Evolutionary conservation across 2,888 invertebrate species (phyloP), one percentile per base, ranked within the genome.

Genomic region (Macroteleia sp.): DNA sequence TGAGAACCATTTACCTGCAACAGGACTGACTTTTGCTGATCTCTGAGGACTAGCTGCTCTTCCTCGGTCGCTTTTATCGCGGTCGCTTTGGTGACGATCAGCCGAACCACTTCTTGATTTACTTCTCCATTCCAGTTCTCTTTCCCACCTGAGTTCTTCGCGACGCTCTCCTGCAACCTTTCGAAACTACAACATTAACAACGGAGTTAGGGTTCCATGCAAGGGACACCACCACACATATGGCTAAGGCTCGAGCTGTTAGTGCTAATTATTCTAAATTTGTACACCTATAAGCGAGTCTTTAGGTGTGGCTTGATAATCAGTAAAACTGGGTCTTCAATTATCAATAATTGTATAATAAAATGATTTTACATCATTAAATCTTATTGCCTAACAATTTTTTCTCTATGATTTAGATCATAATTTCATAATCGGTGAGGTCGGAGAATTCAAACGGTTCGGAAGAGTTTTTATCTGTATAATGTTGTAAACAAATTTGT

Each of bases 1-100:
- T n/a, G n/a, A n/a, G n/a, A n/a, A n/a, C n/a, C n/a, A 30, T 56
- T 76, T 42, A 79, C 79, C 75, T 66, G 44, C 67, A 61, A 71
- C 62, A 8, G 77, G 66, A 61, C 61, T 77, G 10, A 66, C 54
- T 57, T 87, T 86, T 6, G 76, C 61, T n/a, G 77, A 52, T 52
- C 90, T 87, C 62, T 88, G 90, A 44, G 91, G 90, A 79, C 90
- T 91, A 48, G 84, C 83, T 8, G 83, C 83, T 73, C 90, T 84
- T 20, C 79, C 86, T 25, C 88, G 85, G 0, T 87, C 87, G 3
- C 61, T 44, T 66, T 82, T 81, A 10, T 82, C 82, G 92, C 93
- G 93, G 91, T 86, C 95, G 93, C 87, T 85, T 67, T 91, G 91
- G 80, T 87, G 88, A 48, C 90, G 88, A 74, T 91, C 91, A 3